These are phyloP conservation scores for Catharus bicknelli DNA, from an alignment of 2,113 vertebrate species.

Conservation along the genomic window DNA sequence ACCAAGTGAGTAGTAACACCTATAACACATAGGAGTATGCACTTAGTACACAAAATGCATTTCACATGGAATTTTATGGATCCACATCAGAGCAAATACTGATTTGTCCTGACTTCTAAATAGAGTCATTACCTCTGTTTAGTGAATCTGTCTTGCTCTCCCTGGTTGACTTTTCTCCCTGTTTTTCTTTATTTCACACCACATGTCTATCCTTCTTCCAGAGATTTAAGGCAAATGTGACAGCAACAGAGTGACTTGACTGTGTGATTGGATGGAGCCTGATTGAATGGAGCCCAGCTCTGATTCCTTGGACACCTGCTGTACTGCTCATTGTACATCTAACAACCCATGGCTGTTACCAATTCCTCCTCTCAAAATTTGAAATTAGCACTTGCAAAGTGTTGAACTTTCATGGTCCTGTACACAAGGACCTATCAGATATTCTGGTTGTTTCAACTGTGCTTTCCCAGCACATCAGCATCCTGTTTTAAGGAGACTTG, in stretches of 20 bases:
- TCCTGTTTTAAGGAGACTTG: background rate
- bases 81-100: background rate
- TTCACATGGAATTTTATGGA: background rate
- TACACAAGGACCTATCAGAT: background rate
- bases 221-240: background rate
- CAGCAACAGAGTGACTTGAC: background rate
- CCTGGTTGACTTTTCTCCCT: background rate
- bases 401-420: background rate
- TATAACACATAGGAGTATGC: too few species aligned
- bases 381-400: background rate
- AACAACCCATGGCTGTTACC: background rate
- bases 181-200: background rate
- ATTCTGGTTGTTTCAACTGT: conserved; percentile 1
- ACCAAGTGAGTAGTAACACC: background rate
- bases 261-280: background rate
- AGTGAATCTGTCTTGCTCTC: background rate
- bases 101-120: background rate
- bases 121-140: background rate
- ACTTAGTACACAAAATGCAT: background rate
- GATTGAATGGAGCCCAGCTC: background rate
- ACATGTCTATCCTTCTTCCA: background rate
- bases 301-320: background rate
- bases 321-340: background rate
- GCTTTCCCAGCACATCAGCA: conserved; percentile 20
- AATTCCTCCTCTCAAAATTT: background rate